Evolutionary conservation across 2,797 vertebrate genomes (phyloP).

Genomic region (Sebastes wilsoni): DNA sequence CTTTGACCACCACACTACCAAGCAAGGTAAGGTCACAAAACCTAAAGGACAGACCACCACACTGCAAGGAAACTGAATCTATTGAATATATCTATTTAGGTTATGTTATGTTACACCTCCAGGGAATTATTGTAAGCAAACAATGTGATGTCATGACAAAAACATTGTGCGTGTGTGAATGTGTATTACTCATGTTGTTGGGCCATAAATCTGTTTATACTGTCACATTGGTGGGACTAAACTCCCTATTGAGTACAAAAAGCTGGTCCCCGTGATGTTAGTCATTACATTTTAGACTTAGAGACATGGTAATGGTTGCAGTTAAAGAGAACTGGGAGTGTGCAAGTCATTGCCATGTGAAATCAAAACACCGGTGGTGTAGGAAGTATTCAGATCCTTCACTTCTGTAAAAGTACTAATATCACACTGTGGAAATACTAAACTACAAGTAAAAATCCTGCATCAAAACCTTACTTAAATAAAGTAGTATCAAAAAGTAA

Average conservation of each 20-base stretch:
- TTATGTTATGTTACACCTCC: neutral
- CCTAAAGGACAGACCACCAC: neutral
- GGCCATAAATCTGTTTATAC: neutral
- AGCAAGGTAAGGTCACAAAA: slow-evolving; percentile 53
- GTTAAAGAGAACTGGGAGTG: neutral
- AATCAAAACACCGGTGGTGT: neutral
- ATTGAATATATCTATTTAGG: neutral
- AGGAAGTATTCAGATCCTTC: too few species aligned
- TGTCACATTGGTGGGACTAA: neutral
- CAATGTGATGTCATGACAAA: neutral
- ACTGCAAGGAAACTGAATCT: neutral
- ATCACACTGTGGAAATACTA: neutral
- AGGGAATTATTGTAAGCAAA: neutral
- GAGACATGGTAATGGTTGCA: neutral
- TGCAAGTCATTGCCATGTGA: neutral
- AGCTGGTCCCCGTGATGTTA: neutral
- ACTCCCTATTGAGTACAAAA: neutral
- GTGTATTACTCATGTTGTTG: neutral
- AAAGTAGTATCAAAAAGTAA: neutral
- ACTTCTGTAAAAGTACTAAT: neutral
- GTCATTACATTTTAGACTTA: neutral
- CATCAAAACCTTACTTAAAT: neutral
- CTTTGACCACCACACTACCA: slow-evolving; percentile 41
- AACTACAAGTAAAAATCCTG: neutral
- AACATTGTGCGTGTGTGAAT: neutral